Conservation (phyloP, 2,888 invertebrate species). For the Galeruca laticollis region DNA sequence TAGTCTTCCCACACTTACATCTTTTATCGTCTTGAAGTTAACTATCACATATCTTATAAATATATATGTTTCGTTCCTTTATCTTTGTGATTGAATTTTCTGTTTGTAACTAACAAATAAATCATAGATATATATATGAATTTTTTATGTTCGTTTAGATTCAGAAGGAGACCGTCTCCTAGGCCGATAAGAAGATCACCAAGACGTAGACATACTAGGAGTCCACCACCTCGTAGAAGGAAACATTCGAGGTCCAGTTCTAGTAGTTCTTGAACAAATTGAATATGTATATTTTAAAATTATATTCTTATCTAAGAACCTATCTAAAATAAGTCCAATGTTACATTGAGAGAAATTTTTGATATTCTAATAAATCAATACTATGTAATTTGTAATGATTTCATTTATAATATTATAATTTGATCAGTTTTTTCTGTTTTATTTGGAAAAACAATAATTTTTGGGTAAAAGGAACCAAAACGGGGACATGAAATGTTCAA, state of each 20-base stretch:
- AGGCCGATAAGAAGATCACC: slow-evolving; percentile 68
- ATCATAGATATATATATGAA: background rate
- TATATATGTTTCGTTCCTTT: background rate
- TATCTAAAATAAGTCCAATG: background rate
- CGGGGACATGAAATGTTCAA: no score
- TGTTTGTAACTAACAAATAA: no score
- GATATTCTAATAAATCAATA: no score
- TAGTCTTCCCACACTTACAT: no score
- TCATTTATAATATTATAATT: no score
- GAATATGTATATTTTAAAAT: background rate
- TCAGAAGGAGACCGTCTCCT: slow-evolving; percentile 64
- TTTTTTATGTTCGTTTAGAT: slow-evolving; percentile 35
- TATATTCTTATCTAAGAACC: background rate
- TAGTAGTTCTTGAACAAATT: slow-evolving; percentile 71
- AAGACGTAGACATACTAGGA: slow-evolving; percentile 72
- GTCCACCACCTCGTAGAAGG: slow-evolving; percentile 74
- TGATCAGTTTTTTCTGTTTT: no score
- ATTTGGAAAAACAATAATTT: no score
- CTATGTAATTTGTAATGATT: no score
- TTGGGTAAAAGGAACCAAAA: no score
- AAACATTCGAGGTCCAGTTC: slow-evolving; percentile 76
- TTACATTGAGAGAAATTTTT: no score
- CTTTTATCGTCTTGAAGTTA: no score
- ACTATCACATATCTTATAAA: no score
- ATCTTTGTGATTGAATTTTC: background rate